A percentile compares a stretch with the other conserved stretches of the same genome.
phyloP scores from a whole-genome alignment of 2,797 vertebrate genomes.

The Hippoglossus hippoglossus region DNA sequence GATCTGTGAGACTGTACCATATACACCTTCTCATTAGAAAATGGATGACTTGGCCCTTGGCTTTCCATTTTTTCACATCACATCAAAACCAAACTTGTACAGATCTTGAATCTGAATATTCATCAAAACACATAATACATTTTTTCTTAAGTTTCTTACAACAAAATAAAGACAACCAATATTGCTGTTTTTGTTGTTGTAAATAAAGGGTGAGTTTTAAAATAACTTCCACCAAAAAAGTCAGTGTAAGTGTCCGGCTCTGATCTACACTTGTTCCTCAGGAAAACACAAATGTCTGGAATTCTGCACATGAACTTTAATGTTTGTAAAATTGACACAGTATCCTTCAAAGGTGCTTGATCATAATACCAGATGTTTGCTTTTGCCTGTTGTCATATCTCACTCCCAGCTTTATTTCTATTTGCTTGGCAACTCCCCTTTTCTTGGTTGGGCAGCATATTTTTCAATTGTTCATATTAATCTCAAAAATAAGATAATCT shows the following conservation, averaged over 20 bases:
- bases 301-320: constrained; percentile 55
- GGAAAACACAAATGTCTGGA: constrained; percentile 48
- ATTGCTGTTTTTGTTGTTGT: neutral
- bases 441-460: too few relatives aligned
- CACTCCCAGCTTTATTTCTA: constrained; percentile 37
- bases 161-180: neutral
- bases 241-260: constrained; percentile 24
- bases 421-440: constrained; percentile 37
- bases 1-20: neutral
- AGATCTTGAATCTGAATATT: constrained; percentile 33
- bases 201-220: constrained; percentile 49
- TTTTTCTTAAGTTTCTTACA: neutral
- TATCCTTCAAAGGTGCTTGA: constrained; percentile 52
- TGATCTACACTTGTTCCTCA: constrained; percentile 42
- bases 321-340: constrained; percentile 50
- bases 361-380: constrained; percentile 48
- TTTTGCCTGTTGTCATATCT: constrained; percentile 42
- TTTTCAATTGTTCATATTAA: neutral
- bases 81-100: neutral
- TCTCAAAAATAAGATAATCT: too few relatives aligned
- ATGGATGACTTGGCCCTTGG: constrained; percentile 36
- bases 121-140: too few relatives aligned
- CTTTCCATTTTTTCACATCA: constrained; percentile 22
- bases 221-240: neutral
- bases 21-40: constrained; percentile 30